These are phyloP conservation scores for Nannospalax galili DNA, from an alignment of 2,113 vertebrate species.

Conservation along the genomic window DNA sequence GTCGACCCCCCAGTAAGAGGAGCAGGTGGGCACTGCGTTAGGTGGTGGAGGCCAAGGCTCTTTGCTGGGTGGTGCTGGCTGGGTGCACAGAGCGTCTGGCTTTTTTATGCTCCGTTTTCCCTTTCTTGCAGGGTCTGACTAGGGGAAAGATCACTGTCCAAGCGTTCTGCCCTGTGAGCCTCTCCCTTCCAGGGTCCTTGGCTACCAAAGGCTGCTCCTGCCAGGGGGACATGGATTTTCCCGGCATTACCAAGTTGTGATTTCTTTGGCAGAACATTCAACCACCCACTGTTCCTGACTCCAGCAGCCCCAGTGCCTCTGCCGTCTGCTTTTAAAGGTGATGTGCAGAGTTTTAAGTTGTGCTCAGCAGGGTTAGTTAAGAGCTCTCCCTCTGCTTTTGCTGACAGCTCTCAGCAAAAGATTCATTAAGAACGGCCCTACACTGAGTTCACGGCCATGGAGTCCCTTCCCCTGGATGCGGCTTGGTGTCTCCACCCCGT, in stretches of 20 bases:
- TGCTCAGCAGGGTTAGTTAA: accelerated
- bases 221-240: background rate
- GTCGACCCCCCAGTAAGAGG: too few species aligned
- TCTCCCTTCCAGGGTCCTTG: background rate
- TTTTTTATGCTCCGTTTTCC: background rate
- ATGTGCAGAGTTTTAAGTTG: background rate
- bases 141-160: too few species aligned
- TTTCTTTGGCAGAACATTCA: background rate
- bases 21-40: background rate
- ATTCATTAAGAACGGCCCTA: background rate
- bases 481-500: too few species aligned
- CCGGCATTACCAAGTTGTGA: background rate
- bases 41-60: background rate
- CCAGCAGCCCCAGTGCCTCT: background rate
- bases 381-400: background rate
- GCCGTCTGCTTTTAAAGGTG: background rate
- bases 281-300: background rate
- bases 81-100: background rate
- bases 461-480: too few species aligned
- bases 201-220: background rate
- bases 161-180: background rate
- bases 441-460: background rate
- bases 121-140: background rate
- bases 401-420: background rate
- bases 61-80: background rate